Evolutionary conservation across 1,140 invertebrate genomes (phyloP), one percentile per base, ranked within the genome.

Genomic region (Heliothis virescens): DNA sequence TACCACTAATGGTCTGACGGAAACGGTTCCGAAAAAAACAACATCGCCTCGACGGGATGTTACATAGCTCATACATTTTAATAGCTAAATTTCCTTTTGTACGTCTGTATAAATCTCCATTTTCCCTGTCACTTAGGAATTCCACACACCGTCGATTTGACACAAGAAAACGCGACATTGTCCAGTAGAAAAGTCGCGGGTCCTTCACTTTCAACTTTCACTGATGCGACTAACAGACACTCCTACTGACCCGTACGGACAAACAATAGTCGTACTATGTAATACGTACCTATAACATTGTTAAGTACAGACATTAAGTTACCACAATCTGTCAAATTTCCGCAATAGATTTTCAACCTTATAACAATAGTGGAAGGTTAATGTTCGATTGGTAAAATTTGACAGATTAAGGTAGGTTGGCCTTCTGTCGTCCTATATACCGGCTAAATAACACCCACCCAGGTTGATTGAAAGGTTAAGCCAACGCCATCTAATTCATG

Each of bases 181-280:
- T 77, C 81, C 74, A 59, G 55, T 77, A 81, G 77, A 82, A 78
- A 84, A 79, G 79, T 53, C 63, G 80, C 77, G 76, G 79, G 82
- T 86, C 87, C 83, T 82, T 71, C 79, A 83, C 89, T 91, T 90
- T 91, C 88, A 83, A 84, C 90, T 91, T 91, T 91, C 90, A 89
- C 90, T 86, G 50, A 65, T 65, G 48, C 80, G 65, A 83, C 55
- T 79, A 26, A 65, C 73, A 18, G 82, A 11, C 82, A 59, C 83
- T 80, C 79, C 84, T 78, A 79, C 75, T 73, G 62, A 52, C 62
- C 75, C 77, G n/a, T 65, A 80, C 60, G 57, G 75, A 79, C 60
- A 79, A 73, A 79, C 69, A 85, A 79, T 83, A 62, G 34, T 41
- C 3, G 34, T 41, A 41, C 34, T 41, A 41, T 41, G 34, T 41